Evolutionary conservation across 2,797 vertebrate species (phyloP), one percentile per base, ranked within the genome.

Genomic region (Myotis myotis): DNA sequence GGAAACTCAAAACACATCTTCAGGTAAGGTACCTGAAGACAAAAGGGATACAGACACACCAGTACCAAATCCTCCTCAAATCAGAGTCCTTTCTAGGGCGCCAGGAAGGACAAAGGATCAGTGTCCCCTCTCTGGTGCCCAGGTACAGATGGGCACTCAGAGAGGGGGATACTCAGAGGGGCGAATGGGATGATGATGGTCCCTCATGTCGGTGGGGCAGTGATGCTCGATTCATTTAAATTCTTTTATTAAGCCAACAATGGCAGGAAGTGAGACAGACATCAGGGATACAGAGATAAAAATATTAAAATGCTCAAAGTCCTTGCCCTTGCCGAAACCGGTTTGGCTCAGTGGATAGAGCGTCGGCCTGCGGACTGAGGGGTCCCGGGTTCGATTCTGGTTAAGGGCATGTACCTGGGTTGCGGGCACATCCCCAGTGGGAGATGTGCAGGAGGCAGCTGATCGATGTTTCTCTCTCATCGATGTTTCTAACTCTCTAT

Each of bases 1-100:
- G 87, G 66, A 83, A 72, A 66, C 53, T 96, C 51, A 94, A 95
- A 96, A 51, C 9, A 80, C 38, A 68, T 44, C 17, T 62, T 30
- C 28, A 62, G 85, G 51, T 23, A 76, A 41, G 23, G n/a, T 44
- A 68, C 41, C 17, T 25, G 11, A 17, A 70, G 57, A 41, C 30
- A 62, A 92, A 92, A 3, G 13, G 47, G 9, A 2, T 30, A 20
- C 41, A 84, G 5, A 89, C 8, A 25, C 2, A 83, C 8, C 5
- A 13, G 4, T 15, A 33, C 44, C 47, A 64, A 72, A 53, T 1
- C 17, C 15, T n/a, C 36, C 62, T 49, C 51, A 57, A 44, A 6
- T 36, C 33, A 70, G 25, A 88, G 28, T 33, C 11, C 28, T 51
- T 17, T 47, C 22, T 19, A 41, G 64, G 47, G 19, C 23, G 60